phyloP scores from a whole-genome alignment of 2,113 vertebrate genomes.

The Mixornis gularis region DNA sequence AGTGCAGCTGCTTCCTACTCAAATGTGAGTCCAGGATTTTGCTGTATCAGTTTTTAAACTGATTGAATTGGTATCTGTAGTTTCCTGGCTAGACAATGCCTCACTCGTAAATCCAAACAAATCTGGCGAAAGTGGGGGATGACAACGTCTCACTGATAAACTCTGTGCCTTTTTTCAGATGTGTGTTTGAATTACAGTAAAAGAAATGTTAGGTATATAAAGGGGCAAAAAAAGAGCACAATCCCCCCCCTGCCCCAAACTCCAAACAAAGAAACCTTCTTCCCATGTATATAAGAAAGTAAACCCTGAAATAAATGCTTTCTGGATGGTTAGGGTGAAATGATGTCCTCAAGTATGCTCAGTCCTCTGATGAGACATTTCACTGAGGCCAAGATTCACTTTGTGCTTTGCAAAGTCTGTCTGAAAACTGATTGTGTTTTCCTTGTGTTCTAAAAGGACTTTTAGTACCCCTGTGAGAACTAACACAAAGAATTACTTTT shows the following conservation, averaged over 20 bases:
- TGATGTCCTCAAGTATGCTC: background rate
- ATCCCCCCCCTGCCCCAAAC: background rate
- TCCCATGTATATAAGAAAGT: background rate
- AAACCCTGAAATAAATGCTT: background rate
- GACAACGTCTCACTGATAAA: background rate
- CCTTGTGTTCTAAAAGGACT: background rate
- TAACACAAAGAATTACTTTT: background rate
- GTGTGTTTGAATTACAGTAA: background rate
- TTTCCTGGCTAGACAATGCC: background rate
- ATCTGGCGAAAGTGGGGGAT: background rate
- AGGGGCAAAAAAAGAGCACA: fast-evolving
- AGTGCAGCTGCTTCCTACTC: background rate
- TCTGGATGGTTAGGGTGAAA: background rate
- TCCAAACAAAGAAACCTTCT: background rate
- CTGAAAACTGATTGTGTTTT: background rate
- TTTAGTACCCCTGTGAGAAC: background rate
- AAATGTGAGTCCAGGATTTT: background rate
- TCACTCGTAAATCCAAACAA: background rate
- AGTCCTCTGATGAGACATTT: background rate
- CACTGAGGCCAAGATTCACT: background rate
- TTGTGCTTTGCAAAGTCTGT: background rate
- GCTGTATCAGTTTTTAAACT: background rate
- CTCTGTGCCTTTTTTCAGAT: background rate
- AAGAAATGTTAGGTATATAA: background rate
- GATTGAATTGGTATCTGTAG: background rate